These are phyloP conservation scores for Ennomos erosarius DNA, from an alignment of 2,888 invertebrate genomes.

Conservation along the genomic window DNA sequence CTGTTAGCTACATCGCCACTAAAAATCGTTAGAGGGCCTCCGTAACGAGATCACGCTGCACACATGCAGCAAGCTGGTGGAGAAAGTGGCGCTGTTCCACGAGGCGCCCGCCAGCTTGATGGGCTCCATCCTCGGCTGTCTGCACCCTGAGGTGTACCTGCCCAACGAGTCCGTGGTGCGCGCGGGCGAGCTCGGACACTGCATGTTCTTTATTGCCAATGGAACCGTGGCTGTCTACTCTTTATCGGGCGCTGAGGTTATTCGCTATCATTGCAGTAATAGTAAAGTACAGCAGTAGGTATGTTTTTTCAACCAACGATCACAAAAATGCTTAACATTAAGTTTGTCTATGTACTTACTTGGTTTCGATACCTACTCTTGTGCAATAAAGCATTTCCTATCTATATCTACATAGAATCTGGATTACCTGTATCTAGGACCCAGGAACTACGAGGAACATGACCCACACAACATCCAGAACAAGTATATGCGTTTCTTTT, in stretches of 20 bases:
- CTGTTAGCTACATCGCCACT: too few relatives aligned
- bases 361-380: too few relatives aligned
- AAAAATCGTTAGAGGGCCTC: constrained; percentile 63
- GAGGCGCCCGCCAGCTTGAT: constrained; percentile 75
- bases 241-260: constrained; percentile 85
- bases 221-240: constrained; percentile 87
- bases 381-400: too few relatives aligned
- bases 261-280: background rate
- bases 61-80: constrained; percentile 82
- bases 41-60: constrained; percentile 83
- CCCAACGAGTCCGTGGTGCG: constrained; percentile 86
- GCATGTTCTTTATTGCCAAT: constrained; percentile 87
- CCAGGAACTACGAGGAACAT: too few relatives aligned
- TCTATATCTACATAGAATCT: too few relatives aligned
- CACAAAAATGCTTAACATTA: too few relatives aligned
- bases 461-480: too few relatives aligned
- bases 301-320: too few relatives aligned
- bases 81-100: constrained; percentile 83
- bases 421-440: too few relatives aligned
- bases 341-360: too few relatives aligned
- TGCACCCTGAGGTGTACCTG: constrained; percentile 85
- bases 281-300: too few relatives aligned
- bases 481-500: too few relatives aligned
- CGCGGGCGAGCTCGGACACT: constrained; percentile 84
- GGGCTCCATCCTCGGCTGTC: constrained; percentile 79